Percentiles rank a stretch among this genome's conserved stretches.
Conservation (phyloP, 2,888 invertebrate genomes). For the Cerastis rubricosa region DNA sequence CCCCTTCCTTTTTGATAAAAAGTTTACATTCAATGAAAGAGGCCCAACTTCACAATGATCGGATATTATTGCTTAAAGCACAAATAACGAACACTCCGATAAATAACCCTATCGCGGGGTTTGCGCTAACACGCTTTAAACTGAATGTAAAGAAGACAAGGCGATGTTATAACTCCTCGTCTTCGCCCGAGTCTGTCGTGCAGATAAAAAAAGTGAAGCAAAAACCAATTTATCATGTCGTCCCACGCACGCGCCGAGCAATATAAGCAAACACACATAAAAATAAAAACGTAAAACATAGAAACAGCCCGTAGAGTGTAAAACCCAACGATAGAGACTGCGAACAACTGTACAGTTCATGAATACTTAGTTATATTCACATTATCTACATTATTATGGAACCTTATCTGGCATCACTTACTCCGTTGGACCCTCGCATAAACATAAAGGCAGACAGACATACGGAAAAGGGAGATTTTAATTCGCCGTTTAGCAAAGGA, state of each 20-base stretch:
- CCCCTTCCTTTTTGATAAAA: slow-evolving; percentile 80
- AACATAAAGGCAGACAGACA: slow-evolving; percentile 77
- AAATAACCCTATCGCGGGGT: slow-evolving; percentile 70
- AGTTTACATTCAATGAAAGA: slow-evolving; percentile 78
- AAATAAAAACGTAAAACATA: slow-evolving; percentile 83
- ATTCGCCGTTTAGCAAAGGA: slow-evolving; percentile 82
- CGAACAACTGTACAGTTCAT: slow-evolving; percentile 84
- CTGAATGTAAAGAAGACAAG: slow-evolving; percentile 79
- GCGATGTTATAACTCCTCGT: slow-evolving; percentile 82
- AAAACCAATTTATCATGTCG: slow-evolving; percentile 88
- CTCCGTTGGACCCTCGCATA: slow-evolving; percentile 83
- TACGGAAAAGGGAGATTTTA: slow-evolving; percentile 74
- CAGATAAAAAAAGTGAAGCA: slow-evolving; percentile 83
- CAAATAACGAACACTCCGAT: slow-evolving; percentile 68
- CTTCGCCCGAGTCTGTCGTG: slow-evolving; percentile 84
- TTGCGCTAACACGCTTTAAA: slow-evolving; percentile 77
- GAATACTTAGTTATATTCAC: slow-evolving; percentile 90
- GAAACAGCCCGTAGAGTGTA: slow-evolving; percentile 87
- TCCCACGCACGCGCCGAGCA: slow-evolving; percentile 87
- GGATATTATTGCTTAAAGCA: slow-evolving; percentile 64
- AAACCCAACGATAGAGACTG: slow-evolving; percentile 89
- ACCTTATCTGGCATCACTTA: slow-evolving; percentile 88
- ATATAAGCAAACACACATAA: slow-evolving; percentile 86
- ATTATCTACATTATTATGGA: slow-evolving; percentile 89
- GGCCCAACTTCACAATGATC: slow-evolving; percentile 73